phyloP scores from a whole-genome alignment of 2,113 vertebrate species.

The Nerophis lumbriciformis region DNA sequence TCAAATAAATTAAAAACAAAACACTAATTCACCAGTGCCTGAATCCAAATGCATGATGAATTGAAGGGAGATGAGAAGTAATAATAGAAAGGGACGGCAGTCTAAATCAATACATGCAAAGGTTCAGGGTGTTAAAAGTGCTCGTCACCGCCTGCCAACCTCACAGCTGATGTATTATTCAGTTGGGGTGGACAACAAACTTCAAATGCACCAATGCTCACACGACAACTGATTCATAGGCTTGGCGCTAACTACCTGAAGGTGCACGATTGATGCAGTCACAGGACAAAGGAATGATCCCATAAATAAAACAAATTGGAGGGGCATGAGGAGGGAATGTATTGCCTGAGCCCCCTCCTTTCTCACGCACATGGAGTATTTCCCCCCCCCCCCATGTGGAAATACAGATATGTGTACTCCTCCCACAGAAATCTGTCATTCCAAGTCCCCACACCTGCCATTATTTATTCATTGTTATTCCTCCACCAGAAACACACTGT shows the following conservation, averaged over 20 bases:
- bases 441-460: slow-evolving; percentile 59
- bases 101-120: slow-evolving; percentile 29
- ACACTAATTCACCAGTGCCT: neutral
- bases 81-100: neutral
- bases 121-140: slow-evolving; percentile 12
- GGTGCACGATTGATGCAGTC: slow-evolving; percentile 57
- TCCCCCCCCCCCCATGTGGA: slow-evolving; percentile 52
- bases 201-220: neutral
- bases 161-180: slow-evolving; percentile 17
- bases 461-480: slow-evolving; percentile 75
- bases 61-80: slow-evolving; percentile 4
- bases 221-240: slow-evolving; percentile 6
- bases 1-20: no score
- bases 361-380: slow-evolving; percentile 61
- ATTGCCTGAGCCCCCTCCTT: slow-evolving; percentile 56
- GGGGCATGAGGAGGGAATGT: slow-evolving; percentile 46
- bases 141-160: slow-evolving; percentile 7
- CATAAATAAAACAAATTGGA: slow-evolving; percentile 42
- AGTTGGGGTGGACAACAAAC: neutral
- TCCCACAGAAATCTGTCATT: slow-evolving; percentile 60
- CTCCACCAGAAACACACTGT: slow-evolving; percentile 70
- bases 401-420: slow-evolving; percentile 68
- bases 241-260: slow-evolving; percentile 48
- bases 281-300: slow-evolving; percentile 41
- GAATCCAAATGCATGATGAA: slow-evolving; percentile 20